Evolutionary conservation across 2,113 vertebrate genomes (phyloP), one percentile per base, ranked within the genome.

Genomic region (Cheirogaleus medius): DNA sequence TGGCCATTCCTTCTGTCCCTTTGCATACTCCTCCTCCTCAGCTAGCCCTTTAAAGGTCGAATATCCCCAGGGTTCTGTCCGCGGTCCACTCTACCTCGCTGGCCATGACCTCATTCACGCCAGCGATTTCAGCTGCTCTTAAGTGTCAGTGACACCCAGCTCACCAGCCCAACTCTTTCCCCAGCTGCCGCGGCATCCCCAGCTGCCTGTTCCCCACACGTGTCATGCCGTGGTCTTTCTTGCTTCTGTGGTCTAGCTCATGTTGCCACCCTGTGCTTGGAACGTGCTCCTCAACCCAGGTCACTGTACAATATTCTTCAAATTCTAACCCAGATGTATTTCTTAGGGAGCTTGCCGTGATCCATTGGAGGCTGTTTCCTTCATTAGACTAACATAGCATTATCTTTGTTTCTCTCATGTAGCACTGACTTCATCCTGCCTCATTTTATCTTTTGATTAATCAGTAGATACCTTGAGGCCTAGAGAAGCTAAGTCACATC

Each of bases 381-480:
- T 95, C 68, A 34, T 66, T 34, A 23, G 49, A 68, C 32, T 54
- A 8, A 60, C 29, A 9, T 18, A 64, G 63, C 34, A 23, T 10
- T 42, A 8, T 86, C 82, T 89, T 20, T 9, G 2, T 87, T 93
- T 95, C 77, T 82, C 15, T 54, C 64, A n/a, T 1, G 8, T 3
- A 85, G 37, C 25, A 15, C 88, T 78, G 90, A 20, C 88, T 78
- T 92, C 76, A 83, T 87, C 85, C 54, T 85, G 34, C 76, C 42
- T 94, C 64, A 37, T 44, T 32, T 0, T 42, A 9, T 42, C 12
- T 4, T 14, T 49, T 17, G 4, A 21, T 64, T 0, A 7, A 37
- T 71, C 52, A 4, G 0, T 49, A 68, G 68, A 66, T 34, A 66
- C 29, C 54, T 60, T 76, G 54, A 73, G 25, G 25, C 60, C 69